phyloP scores from a whole-genome alignment of 1,140 invertebrate species.

The Physella acuta region DNA sequence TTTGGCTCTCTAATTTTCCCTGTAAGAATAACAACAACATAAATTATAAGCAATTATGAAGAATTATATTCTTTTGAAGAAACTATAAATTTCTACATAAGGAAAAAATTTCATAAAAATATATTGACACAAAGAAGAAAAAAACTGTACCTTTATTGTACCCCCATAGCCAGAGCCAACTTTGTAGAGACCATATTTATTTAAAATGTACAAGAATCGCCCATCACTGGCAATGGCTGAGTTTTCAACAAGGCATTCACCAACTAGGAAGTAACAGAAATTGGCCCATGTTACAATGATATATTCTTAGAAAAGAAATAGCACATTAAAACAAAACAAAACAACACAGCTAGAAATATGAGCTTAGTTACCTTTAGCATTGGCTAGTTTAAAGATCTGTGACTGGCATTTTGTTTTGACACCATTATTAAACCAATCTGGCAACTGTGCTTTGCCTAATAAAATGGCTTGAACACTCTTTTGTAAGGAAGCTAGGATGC shows the following conservation, averaged over 20 bases:
- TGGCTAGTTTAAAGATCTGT: slow-evolving; percentile 66
- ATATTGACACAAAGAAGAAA: neutral
- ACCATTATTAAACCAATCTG: slow-evolving; percentile 86
- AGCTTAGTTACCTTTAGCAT: slow-evolving; percentile 27
- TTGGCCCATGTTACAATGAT: neutral
- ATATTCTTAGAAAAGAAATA: neutral
- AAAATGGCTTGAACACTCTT: slow-evolving; percentile 85
- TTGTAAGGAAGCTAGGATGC: slow-evolving; percentile 82
- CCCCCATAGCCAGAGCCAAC: slow-evolving; percentile 90
- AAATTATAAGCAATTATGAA: neutral
- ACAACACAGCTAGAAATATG: neutral
- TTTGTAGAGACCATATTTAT: slow-evolving; percentile 76
- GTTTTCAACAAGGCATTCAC: slow-evolving; percentile 29
- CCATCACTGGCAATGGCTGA: slow-evolving; percentile 83
- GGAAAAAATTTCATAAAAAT: neutral
- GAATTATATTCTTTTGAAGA: neutral
- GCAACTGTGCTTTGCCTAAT: slow-evolving; percentile 77
- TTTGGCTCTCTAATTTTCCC: slow-evolving; percentile 78
- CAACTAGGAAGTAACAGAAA: slow-evolving; percentile 6
- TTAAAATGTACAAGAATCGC: slow-evolving; percentile 81
- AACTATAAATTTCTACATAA: no score
- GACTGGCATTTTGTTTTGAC: slow-evolving; percentile 77
- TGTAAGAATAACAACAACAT: slow-evolving; percentile 26
- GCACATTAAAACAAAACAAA: no score
- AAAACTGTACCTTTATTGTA: slow-evolving; percentile 72